A percentile compares a stretch with the other conserved stretches of the same genome.
These are phyloP conservation scores for Vesta saturnalis DNA, from an alignment of 2,888 invertebrate genomes.

Conservation along the genomic window DNA sequence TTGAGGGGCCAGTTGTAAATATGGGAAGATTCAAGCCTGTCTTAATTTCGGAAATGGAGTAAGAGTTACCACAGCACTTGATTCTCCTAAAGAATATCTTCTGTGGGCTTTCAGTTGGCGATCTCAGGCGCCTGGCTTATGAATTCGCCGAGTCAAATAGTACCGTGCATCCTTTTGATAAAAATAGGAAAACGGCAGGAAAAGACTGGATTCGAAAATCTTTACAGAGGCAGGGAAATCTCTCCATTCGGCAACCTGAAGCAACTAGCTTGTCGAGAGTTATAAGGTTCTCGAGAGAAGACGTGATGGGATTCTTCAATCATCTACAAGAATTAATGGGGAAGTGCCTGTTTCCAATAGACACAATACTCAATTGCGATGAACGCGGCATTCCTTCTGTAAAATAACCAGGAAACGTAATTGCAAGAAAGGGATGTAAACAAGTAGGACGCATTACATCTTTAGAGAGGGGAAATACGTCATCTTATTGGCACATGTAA, in stretches of 20 bases:
- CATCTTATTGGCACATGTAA: neutral
- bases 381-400: neutral
- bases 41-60: no score
- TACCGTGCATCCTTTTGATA: no score
- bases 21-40: no score
- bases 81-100: no score
- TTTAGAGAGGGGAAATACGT: neutral
- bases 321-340: neutral
- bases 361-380: neutral
- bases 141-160: no score
- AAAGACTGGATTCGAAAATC: neutral
- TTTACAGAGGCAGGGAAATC: neutral
- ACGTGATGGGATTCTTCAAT: neutral
- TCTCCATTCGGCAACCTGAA: neutral
- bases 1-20: no score
- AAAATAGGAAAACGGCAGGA: neutral
- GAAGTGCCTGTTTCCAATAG: neutral
- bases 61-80: no score
- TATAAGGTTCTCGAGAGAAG: neutral
- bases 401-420: neutral
- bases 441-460: conserved; percentile 5
- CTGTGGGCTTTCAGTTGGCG: no score
- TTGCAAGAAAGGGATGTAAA: neutral
- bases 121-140: no score
- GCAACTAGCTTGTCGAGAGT: neutral